Evolutionary conservation across 2,113 vertebrate genomes (phyloP).

Genomic region (Calyptommatus sinebrachiatus): DNA sequence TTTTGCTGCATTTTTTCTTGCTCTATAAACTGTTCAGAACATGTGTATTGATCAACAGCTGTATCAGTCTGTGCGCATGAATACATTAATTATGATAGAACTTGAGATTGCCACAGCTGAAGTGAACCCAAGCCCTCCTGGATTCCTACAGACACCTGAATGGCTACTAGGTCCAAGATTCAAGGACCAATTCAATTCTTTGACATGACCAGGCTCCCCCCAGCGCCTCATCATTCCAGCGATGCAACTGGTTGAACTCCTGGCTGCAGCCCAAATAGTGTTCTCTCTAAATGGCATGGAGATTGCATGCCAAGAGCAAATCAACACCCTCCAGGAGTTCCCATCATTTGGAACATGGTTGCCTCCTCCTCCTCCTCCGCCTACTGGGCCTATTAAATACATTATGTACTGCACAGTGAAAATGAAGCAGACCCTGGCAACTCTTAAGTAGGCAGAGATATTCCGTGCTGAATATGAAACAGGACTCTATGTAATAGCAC

Average conservation of each 20-base stretch:
- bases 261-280: neutral
- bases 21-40: no score
- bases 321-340: constrained; percentile 62
- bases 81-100: no score
- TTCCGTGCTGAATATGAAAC: constrained; percentile 46
- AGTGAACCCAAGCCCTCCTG: no score
- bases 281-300: constrained; percentile 51
- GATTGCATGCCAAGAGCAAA: constrained; percentile 57
- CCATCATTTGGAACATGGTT: constrained; percentile 53
- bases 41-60: no score
- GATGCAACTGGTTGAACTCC: neutral
- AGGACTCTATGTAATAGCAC: constrained; percentile 47
- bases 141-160: neutral
- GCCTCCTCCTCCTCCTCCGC: constrained; percentile 61
- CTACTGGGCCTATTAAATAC: constrained; percentile 52
- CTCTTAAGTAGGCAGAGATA: constrained; percentile 33
- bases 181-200: neutral
- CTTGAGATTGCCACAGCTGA: no score
- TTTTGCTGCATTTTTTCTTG: no score
- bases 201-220: neutral
- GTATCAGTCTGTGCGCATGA: no score
- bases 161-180: neutral
- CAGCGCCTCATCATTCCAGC: constrained; percentile 17
- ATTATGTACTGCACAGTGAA: constrained; percentile 35
- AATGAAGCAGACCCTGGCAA: constrained; percentile 40